Evolutionary conservation across 2,888 invertebrate species (phyloP), one percentile per base, ranked within the genome.

Genomic region (Drosophila phalerata): DNA sequence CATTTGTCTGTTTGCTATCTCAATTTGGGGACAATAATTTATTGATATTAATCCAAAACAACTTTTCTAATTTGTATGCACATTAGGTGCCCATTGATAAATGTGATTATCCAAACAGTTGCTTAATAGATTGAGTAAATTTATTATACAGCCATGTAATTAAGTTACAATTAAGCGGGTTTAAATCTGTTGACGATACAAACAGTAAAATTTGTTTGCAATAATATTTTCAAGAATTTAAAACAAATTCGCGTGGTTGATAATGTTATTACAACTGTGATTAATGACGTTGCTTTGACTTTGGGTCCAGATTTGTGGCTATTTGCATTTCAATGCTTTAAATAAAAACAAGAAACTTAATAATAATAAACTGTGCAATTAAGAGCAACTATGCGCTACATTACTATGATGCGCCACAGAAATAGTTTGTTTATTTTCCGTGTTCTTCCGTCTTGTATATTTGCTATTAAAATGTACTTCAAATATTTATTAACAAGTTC

Each of bases 201-300:
- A 56, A 62, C 67, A 77, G 11, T 45, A 32, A 37, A 72, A 80
- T 80, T 78, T 85, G 73, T 85, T 80, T 85, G 67, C 66, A 72
- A 85, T 79, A 87, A 81, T 85, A 85, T 85, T 86, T 86, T 64
- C 73, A 56, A 68, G 64, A 53, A 55, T 64, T 81, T 73, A 79
- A 85, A 65, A 34, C 66, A 13, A 63, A 15, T 47, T 65, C 9
- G 43, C 19, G 40, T 40, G 45, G 66, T 37, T 22, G 38, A 64
- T 69, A n/a, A n/a, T n/a, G n/a, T n/a, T 70, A 65, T 82, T 76
- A 53, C 58, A 77, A 37, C 52, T 65, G 48, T 65, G 82, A 82
- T 79, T 79, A 52, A n/a, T 38, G 19, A 11, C 34, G 48, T 55
- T 60, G 53, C 38, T 53, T 37, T 40, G 11, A 40, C 30, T 32